Conservation (phyloP, 2,113 vertebrate species). For the Mastomys coucha region DNA sequence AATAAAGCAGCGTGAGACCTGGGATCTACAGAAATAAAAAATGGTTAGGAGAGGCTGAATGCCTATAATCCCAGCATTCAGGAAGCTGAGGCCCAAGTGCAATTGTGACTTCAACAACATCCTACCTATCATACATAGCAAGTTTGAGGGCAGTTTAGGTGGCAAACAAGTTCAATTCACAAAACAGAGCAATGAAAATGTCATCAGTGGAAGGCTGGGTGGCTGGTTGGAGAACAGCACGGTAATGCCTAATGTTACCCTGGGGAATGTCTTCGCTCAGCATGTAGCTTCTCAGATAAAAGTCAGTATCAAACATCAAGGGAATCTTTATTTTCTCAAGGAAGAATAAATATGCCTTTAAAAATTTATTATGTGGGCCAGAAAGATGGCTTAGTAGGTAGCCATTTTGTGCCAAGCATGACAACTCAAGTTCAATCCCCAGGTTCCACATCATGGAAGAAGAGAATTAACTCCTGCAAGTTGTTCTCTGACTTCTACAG, state of each 20-base stretch:
- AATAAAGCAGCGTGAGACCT: neutral
- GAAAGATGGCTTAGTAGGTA: neutral
- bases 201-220: neutral
- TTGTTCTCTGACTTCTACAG: neutral
- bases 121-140: no score
- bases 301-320: neutral
- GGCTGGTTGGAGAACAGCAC: neutral
- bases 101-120: neutral
- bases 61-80: neutral
- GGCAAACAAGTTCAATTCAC: neutral
- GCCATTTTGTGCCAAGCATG: neutral
- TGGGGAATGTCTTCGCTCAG: neutral
- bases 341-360: constrained; percentile 9
- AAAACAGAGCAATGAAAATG: neutral
- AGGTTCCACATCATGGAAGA: no score
- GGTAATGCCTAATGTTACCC: neutral
- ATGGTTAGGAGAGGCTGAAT: neutral
- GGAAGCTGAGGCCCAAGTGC: neutral
- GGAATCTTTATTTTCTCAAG: neutral
- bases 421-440: neutral
- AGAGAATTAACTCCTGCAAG: no score
- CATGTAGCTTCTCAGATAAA: neutral
- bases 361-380: neutral
- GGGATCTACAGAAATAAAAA: constrained; percentile 1
- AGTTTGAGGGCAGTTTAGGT: neutral